phyloP scores from a whole-genome alignment of 2,113 vertebrate species.

The Cyprinus carpio region DNA sequence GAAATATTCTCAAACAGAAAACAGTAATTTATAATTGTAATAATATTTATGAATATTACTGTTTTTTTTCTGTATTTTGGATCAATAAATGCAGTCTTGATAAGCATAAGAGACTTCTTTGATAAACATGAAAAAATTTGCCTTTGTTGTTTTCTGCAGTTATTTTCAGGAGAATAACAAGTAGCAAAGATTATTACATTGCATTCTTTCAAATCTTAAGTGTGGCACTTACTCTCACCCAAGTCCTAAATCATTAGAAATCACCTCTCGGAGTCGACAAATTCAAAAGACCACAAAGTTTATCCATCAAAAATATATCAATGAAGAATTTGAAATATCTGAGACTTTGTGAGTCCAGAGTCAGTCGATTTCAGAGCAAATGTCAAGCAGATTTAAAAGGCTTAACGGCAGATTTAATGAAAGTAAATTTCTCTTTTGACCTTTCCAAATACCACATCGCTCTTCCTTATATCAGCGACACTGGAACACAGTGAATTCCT shows the following conservation, averaged over 20 bases:
- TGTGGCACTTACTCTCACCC: not conserved
- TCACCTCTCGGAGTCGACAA: not conserved
- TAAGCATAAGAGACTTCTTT: not conserved
- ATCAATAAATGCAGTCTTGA: not conserved
- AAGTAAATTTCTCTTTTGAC: conserved; percentile 48
- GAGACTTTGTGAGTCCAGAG: not conserved
- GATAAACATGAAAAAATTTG: not conserved
- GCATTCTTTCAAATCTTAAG: not conserved
- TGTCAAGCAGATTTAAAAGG: conserved; percentile 25
- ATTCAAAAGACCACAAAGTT: conserved; percentile 17
- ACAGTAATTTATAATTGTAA: too few species aligned
- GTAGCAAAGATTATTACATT: not conserved
- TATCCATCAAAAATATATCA: conserved; percentile 11
- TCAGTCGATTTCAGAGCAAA: conserved; percentile 24
- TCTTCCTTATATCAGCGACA: not conserved
- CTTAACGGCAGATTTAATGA: conserved; percentile 19
- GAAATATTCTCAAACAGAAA: too few species aligned
- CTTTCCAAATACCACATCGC: conserved; percentile 28
- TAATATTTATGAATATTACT: too few species aligned
- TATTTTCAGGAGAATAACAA: not conserved
- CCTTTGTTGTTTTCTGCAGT: not conserved
- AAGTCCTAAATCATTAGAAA: not conserved
- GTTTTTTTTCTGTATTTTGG: too few species aligned
- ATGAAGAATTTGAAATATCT: conserved; percentile 1
- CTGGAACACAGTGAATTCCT: not conserved